Conservation (phyloP, 1,140 invertebrate species). For the Gonioctena quinquepunctata region DNA sequence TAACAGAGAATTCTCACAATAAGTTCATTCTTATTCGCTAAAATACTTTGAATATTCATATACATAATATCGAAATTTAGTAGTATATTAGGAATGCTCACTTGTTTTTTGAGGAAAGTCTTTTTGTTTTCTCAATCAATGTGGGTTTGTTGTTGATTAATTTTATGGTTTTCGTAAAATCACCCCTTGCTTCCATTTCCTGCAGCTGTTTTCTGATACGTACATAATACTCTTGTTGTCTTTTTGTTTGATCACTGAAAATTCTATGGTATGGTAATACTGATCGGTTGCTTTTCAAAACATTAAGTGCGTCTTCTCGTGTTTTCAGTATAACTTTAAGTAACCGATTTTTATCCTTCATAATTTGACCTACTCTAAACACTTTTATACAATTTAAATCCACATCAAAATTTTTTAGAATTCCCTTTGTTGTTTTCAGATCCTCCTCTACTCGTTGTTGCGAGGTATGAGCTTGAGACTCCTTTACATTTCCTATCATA, state of each 20-base stretch:
- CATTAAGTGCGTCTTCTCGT: too few species aligned
- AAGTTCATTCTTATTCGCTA: neutral
- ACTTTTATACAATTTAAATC: neutral
- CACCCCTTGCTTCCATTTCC: too few species aligned
- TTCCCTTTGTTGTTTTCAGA: neutral
- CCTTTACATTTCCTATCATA: neutral
- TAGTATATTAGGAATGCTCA: neutral
- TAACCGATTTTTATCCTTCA: too few species aligned
- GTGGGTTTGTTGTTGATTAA: too few species aligned
- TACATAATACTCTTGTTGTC: too few species aligned
- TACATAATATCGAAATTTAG: neutral
- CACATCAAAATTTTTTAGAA: neutral
- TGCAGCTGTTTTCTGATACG: too few species aligned
- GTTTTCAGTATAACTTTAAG: too few species aligned
- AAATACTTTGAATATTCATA: neutral
- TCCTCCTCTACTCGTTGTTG: neutral
- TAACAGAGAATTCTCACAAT: neutral
- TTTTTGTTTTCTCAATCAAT: too few species aligned
- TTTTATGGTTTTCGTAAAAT: too few species aligned
- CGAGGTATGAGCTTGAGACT: neutral
- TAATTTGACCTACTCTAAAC: slow-evolving; percentile 1
- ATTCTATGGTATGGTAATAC: too few species aligned
- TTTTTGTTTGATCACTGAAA: too few species aligned
- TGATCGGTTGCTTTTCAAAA: too few species aligned
- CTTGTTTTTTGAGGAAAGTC: neutral